phyloP scores from a whole-genome alignment of 2,113 vertebrate species.

The Epinephelus cyanopodus region DNA sequence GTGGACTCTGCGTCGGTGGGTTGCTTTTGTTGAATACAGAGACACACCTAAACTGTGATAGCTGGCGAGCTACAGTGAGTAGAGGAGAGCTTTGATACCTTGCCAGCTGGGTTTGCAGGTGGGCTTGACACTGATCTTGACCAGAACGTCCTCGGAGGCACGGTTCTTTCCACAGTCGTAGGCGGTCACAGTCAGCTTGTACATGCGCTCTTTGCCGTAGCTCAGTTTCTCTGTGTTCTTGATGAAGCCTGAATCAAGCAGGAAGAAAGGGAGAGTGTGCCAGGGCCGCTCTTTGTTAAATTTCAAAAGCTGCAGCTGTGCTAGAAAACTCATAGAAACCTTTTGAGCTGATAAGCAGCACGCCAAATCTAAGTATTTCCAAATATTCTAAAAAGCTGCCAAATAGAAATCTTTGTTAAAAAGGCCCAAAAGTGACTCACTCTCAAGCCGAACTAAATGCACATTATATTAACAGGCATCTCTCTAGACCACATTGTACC shows the following conservation, averaged over 20 bases:
- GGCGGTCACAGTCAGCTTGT: conserved; percentile 95
- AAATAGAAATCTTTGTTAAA: not conserved
- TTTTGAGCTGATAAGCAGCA: not conserved
- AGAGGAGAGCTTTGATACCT: conserved; percentile 83
- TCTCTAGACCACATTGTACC: not conserved
- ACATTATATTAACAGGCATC: not conserved
- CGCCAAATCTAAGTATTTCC: not conserved
- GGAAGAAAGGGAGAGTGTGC: not conserved
- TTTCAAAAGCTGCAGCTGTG: conserved; percentile 20
- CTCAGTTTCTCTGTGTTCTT: conserved; percentile 96
- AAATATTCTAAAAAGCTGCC: not conserved
- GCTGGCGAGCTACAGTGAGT: not conserved
- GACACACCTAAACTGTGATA: conserved; percentile 35
- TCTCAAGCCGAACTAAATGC: not conserved
- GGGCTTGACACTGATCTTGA: conserved; percentile 96
- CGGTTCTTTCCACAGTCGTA: conserved; percentile 98
- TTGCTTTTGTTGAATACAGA: conserved; percentile 27
- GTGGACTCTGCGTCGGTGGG: not conserved
- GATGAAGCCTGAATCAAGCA: conserved; percentile 88
- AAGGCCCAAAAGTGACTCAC: not conserved
- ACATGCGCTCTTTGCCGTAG: conserved; percentile 93
- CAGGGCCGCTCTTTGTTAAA: conserved; percentile 20
- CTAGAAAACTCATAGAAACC: not conserved
- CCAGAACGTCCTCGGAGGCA: conserved; percentile 93
- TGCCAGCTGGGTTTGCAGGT: conserved; percentile 97